Conservation (phyloP, 2,888 invertebrate genomes). For the Habroteleia sp. region DNA sequence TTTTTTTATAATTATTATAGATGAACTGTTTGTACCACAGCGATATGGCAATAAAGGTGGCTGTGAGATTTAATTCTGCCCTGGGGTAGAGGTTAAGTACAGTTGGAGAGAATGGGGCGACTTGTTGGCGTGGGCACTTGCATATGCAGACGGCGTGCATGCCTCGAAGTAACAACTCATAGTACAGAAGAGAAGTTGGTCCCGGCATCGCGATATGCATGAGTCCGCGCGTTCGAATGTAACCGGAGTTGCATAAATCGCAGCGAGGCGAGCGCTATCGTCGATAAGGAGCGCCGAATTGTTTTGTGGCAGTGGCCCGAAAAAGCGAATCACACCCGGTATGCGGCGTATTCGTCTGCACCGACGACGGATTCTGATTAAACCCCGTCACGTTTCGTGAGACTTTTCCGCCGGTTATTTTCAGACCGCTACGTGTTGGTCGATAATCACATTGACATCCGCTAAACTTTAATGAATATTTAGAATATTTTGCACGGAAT, state of each 20-base stretch:
- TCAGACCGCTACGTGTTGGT: slow-evolving; percentile 33
- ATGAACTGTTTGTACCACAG: background rate
- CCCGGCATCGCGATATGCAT: slow-evolving; percentile 72
- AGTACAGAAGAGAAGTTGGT: slow-evolving; percentile 68
- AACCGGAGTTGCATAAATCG: slow-evolving; percentile 63
- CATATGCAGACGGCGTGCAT: slow-evolving; percentile 79
- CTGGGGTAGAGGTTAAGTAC: background rate
- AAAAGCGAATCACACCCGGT: slow-evolving; percentile 43
- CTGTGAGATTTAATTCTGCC: background rate
- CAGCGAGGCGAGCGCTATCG: slow-evolving; percentile 17
- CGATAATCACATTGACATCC: slow-evolving; percentile 55
- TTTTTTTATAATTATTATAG: no score
- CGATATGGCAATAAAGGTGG: background rate
- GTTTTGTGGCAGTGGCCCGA: slow-evolving; percentile 49
- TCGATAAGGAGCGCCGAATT: slow-evolving; percentile 50
- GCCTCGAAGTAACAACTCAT: slow-evolving; percentile 78
- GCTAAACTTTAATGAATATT: slow-evolving; percentile 61
- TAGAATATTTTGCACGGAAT: slow-evolving; percentile 39
- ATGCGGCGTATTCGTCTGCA: slow-evolving; percentile 21
- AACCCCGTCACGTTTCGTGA: slow-evolving; percentile 58
- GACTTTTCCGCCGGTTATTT: slow-evolving; percentile 57
- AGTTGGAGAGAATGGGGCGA: slow-evolving; percentile 19
- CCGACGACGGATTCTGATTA: slow-evolving; percentile 38
- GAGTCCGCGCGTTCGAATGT: slow-evolving; percentile 71
- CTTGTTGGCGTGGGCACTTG: slow-evolving; percentile 69